These are phyloP conservation scores for Caenorhabditis zanzibari DNA, from an alignment of 2,888 invertebrate genomes.

Conservation along the genomic window DNA sequence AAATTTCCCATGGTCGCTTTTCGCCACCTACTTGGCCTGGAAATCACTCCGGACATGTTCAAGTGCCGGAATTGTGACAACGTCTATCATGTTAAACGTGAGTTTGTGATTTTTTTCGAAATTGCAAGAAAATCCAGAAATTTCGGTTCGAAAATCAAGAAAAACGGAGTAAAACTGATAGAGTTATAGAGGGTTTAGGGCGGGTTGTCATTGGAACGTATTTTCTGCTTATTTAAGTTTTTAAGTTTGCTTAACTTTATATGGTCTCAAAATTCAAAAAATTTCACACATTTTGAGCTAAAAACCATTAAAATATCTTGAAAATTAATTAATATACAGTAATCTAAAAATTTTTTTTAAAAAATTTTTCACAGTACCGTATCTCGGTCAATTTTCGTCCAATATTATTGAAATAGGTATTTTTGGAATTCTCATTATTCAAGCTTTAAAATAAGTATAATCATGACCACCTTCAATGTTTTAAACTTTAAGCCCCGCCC, in stretches of 20 bases:
- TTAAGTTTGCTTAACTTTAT: neutral
- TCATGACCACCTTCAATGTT: neutral
- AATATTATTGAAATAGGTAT: neutral
- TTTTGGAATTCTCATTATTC: neutral
- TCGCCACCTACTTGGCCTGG: neutral
- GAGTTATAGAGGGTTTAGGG: no score
- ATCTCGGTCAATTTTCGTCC: neutral
- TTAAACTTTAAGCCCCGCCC: neutral
- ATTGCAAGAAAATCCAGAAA: neutral
- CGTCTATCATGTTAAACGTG: conserved; percentile 6
- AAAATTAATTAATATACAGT: neutral
- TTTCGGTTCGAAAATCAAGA: neutral
- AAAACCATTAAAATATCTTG: neutral
- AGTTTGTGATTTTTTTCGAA: neutral
- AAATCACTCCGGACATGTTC: neutral
- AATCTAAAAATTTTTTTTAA: neutral
- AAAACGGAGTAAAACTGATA: no score
- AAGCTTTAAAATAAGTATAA: neutral
- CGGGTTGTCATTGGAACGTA: no score
- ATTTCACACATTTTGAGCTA: neutral
- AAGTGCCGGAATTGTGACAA: conserved; percentile 15
- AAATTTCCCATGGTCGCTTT: conserved; percentile 10
- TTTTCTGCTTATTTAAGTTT: neutral
- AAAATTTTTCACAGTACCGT: neutral
- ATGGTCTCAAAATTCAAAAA: neutral